These are phyloP conservation scores for Scaptomyza cyrtandrae DNA, from an alignment of 2,888 invertebrate species.

Conservation along the genomic window DNA sequence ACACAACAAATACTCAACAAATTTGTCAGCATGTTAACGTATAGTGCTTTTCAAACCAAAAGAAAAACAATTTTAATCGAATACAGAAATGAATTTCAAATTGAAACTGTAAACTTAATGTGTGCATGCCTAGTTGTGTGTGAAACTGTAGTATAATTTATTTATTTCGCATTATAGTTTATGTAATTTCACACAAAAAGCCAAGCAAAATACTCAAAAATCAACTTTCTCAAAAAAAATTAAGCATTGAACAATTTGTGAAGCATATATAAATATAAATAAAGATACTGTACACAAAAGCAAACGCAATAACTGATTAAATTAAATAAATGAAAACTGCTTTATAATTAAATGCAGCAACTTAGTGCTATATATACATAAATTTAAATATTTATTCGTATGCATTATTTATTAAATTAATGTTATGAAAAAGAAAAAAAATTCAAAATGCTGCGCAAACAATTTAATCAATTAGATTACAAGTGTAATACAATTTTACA, in stretches of 20 bases:
- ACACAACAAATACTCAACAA: constrained; percentile 66
- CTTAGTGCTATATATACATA: constrained; percentile 67
- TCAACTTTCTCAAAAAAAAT: constrained; percentile 42
- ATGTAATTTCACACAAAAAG: constrained; percentile 47
- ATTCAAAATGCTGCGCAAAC: constrained; percentile 56
- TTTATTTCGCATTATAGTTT: constrained; percentile 62
- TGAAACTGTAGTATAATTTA: constrained; percentile 63
- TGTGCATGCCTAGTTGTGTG: constrained; percentile 62
- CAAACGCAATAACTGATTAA: constrained; percentile 62
- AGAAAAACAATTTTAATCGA: constrained; percentile 27
- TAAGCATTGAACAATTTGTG: constrained; percentile 35
- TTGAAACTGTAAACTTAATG: constrained; percentile 47
- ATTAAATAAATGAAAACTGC: constrained; percentile 58
- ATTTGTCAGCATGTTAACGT: constrained; percentile 46
- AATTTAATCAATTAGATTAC: constrained; percentile 51
- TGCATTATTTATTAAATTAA: constrained; percentile 62
- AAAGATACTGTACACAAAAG: constrained; percentile 52
- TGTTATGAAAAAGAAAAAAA: constrained; percentile 33
- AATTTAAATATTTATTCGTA: constrained; percentile 61
- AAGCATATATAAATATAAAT: constrained; percentile 51
- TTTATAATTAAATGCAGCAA: constrained; percentile 64
- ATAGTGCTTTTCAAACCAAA: constrained; percentile 75
- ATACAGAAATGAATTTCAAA: constrained; percentile 29
- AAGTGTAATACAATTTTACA: constrained; percentile 36
- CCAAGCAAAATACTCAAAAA: constrained; percentile 66